phyloP scores from a whole-genome alignment of 2,888 invertebrate species.

The Junonia oenone region DNA sequence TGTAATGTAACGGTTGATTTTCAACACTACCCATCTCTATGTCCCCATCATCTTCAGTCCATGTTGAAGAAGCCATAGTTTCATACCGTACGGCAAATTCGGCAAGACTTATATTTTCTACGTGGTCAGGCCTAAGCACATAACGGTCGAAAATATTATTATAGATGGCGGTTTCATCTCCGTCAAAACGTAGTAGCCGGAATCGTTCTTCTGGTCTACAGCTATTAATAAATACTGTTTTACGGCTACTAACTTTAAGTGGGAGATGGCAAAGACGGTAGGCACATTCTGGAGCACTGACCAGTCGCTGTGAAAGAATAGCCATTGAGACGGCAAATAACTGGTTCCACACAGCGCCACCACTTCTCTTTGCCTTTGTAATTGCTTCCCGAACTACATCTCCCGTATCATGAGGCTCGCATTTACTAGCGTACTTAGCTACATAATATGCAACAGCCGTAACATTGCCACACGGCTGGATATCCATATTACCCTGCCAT shows the following conservation, averaged over 20 bases:
- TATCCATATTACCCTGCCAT: too few relatives aligned
- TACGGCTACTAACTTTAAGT: conserved; percentile 32
- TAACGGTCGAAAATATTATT: conserved; percentile 38
- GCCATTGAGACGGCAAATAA: conserved; percentile 35
- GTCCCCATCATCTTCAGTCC: not conserved
- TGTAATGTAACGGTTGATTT: conserved; percentile 22
- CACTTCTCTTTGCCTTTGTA: conserved; percentile 28
- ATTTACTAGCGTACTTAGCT: conserved; percentile 38
- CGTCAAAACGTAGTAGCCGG: conserved; percentile 35
- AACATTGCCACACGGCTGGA: too few relatives aligned
- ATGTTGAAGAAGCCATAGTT: conserved; percentile 16
- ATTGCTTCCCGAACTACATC: conserved; percentile 33
- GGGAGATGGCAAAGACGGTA: conserved; percentile 38
- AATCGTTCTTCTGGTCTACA: conserved; percentile 36
- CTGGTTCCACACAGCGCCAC: conserved; percentile 30
- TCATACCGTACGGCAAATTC: conserved; percentile 38
- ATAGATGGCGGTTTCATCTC: conserved; percentile 31
- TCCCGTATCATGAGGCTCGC: conserved; percentile 35
- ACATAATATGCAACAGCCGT: too few relatives aligned
- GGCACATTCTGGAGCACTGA: conserved; percentile 38
- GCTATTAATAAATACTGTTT: conserved; percentile 37
- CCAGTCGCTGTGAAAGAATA: conserved; percentile 33
- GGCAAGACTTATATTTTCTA: conserved; percentile 34
- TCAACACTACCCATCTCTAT: not conserved
- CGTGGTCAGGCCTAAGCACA: conserved; percentile 20